Evolutionary conservation across 1,140 invertebrate genomes (phyloP).

Genomic region (Oryctes rhinoceros): DNA sequence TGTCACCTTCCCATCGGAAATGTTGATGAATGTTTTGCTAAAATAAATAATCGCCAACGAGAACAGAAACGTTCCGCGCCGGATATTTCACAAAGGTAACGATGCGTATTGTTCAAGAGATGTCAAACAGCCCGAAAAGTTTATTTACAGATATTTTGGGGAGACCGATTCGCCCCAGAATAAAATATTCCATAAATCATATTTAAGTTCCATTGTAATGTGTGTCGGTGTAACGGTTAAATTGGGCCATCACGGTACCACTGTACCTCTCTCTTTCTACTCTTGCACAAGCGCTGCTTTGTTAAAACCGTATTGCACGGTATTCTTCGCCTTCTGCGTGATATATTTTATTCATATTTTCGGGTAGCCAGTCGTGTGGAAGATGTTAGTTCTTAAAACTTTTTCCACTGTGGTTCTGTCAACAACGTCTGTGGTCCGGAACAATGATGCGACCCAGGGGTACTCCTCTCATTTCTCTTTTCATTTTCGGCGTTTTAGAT

Average conservation of each 20-base stretch:
- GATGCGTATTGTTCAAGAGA: not conserved
- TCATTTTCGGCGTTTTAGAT: constrained; percentile 7
- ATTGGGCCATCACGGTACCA: constrained; percentile 45
- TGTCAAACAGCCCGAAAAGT: constrained; percentile 34
- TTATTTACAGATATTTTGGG: constrained; percentile 45
- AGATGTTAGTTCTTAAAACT: constrained; percentile 27
- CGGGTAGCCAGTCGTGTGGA: constrained; percentile 27
- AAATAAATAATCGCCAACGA: constrained; percentile 33
- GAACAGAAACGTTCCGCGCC: not conserved
- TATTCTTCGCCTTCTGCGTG: constrained; percentile 3
- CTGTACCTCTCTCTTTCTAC: not conserved
- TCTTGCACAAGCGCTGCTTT: not conserved
- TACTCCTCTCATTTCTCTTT: not conserved
- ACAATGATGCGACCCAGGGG: not conserved
- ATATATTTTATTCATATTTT: constrained; percentile 36
- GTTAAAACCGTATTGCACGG: not conserved
- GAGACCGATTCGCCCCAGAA: constrained; percentile 49
- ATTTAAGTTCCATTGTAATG: constrained; percentile 54
- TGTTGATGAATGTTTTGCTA: constrained; percentile 34
- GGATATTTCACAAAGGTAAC: constrained; percentile 34
- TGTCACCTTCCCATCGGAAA: not conserved
- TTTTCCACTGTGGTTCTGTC: constrained; percentile 27
- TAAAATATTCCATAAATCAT: constrained; percentile 58
- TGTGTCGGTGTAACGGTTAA: constrained; percentile 49
- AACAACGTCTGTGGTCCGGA: constrained; percentile 36